A percentile compares a stretch with the other conserved stretches of the same genome.
Conservation (phyloP, 2,797 vertebrate genomes). For the Valencia hispanica region DNA sequence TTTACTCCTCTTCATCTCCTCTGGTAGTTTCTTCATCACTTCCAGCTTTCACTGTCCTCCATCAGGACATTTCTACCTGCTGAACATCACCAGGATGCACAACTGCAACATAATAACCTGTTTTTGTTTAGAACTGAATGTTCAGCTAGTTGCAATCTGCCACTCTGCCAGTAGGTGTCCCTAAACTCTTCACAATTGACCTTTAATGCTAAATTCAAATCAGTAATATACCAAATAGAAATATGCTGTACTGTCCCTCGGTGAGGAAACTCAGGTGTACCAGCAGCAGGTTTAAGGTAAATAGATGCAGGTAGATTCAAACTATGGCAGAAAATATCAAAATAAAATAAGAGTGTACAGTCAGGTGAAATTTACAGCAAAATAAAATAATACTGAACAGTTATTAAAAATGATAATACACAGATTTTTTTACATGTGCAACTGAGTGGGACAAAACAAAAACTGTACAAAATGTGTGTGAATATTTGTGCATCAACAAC, state of each 20-base stretch:
- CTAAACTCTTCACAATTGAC: background rate
- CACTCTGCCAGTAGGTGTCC: slow-evolving; percentile 8
- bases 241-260: background rate
- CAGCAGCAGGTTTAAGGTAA: no score
- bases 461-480: background rate
- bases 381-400: no score
- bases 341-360: no score
- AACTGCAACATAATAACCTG: background rate
- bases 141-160: background rate
- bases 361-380: no score
- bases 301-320: no score
- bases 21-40: slow-evolving; percentile 1
- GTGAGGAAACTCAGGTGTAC: no score
- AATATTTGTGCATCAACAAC: background rate
- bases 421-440: no score
- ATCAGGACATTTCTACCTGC: slow-evolving; percentile 4
- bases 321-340: no score
- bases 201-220: background rate
- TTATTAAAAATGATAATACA: no score
- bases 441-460: background rate
- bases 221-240: background rate
- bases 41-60: slow-evolving; percentile 5
- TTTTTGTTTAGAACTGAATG: background rate
- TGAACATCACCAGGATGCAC: background rate
- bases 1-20: slow-evolving; percentile 14